Evolutionary conservation across 2,113 vertebrate species (phyloP).

Genomic region (Bubo blakistoni): DNA sequence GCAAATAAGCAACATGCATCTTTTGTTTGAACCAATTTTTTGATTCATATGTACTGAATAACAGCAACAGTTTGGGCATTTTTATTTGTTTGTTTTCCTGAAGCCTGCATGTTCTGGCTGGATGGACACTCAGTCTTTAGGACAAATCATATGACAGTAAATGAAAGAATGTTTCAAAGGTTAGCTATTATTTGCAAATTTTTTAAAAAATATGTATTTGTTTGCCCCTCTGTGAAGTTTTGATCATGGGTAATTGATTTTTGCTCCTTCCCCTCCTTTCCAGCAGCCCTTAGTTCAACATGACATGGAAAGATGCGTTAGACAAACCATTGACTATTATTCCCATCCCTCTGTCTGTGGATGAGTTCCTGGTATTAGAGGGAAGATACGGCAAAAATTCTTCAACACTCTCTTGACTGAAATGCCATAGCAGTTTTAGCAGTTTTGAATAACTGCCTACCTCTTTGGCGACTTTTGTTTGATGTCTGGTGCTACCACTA

Average conservation of each 20-base stretch:
- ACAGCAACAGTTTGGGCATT: background rate
- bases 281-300: background rate
- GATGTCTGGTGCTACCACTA: background rate
- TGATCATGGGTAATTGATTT: background rate
- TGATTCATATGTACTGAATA: background rate
- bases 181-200: background rate
- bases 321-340: background rate
- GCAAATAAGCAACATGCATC: background rate
- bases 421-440: background rate
- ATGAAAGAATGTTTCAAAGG: background rate
- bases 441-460: background rate
- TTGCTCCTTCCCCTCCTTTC: background rate
- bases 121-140: background rate
- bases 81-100: background rate
- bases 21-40: background rate
- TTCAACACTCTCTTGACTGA: background rate
- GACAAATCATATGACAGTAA: background rate
- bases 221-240: background rate
- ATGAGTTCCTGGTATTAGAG: background rate
- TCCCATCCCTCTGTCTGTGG: background rate
- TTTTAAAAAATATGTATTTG: background rate
- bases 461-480: background rate
- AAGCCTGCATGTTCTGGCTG: background rate
- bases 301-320: background rate
- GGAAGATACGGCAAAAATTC: background rate